A percentile compares a stretch with the other conserved stretches of the same genome.
Evolutionary conservation across 2,797 vertebrate species (phyloP).

Genomic region (Muscicapa striata): DNA sequence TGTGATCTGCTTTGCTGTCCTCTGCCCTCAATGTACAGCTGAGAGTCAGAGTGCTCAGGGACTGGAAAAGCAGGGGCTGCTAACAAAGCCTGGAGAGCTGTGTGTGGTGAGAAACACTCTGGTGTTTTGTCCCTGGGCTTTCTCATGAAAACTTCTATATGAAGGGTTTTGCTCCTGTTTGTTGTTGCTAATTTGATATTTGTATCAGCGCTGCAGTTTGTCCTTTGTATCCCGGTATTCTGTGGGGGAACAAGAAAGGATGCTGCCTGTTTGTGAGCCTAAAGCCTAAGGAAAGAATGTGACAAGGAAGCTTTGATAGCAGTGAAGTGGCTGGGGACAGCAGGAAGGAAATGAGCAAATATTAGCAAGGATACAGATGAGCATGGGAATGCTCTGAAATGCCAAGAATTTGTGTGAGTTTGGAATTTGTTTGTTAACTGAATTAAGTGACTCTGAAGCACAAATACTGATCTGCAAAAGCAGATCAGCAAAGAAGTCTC

Average conservation of each 20-base stretch:
- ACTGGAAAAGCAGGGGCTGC: background rate
- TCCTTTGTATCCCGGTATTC: background rate
- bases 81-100: background rate
- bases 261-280: background rate
- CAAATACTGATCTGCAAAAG: background rate
- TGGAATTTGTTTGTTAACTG: conserved; percentile 10
- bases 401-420: background rate
- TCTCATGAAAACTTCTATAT: background rate
- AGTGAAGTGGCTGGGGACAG: background rate
- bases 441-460: background rate
- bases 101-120: background rate
- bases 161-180: background rate
- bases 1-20: background rate
- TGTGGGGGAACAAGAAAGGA: background rate
- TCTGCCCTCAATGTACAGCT: accelerated
- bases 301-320: background rate
- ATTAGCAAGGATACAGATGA: background rate
- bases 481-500: background rate
- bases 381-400: background rate
- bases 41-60: background rate
- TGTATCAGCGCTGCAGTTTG: background rate
- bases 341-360: background rate
- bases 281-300: background rate
- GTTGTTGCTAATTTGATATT: background rate
- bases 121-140: background rate